Evolutionary conservation across 2,888 invertebrate species (phyloP), one percentile per base, ranked within the genome.

Genomic region (Eristalinus aeneus): DNA sequence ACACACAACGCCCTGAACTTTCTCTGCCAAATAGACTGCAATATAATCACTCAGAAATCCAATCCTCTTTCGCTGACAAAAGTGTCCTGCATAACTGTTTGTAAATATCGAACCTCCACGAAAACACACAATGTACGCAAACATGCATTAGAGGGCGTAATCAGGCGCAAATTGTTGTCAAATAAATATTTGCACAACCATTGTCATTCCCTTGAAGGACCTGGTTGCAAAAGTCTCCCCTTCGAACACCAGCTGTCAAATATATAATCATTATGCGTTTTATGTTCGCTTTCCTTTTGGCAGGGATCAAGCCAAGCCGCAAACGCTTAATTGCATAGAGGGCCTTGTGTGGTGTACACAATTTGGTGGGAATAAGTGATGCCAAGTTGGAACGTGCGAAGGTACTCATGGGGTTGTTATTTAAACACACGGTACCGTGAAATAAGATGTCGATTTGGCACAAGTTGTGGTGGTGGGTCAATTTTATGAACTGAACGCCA

Each of bases 261-360:
- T 46, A 46, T 46, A 46, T 16, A 46, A 46, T 46, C 46, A 60
- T 53, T 72, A 71, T 39, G 60, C 58, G 58, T 71, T 58, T 58
- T 69, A 10, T 60, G 46, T 5, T n/a, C 46, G 12, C 20, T 63
- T 63, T 27, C 16, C 65, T 2, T 46, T 12, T 53, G 31, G 10
- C 22, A 16, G 8, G 31, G 53, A n/a, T 20, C 58, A 32, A 36
- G 46, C 56, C 12, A 65, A 54, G 61, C 53, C 54, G 56, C 46
- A 67, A 74, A 65, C 69, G 68, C 65, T 75, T 81, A 75, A 81
- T 81, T 81, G 69, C 80, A 81, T 60, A 46, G 27, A 65, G 22
- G 53, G 53, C 69, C 63, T 20, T 81, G 58, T 61, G 53, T 46
- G 8, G 46, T 46, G 46, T 46, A 46, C 46, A 46, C 46, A 16